Base-by-base conservation (phyloP, 1,140 invertebrate genomes). In the Piezodorus guildinii region DNA sequence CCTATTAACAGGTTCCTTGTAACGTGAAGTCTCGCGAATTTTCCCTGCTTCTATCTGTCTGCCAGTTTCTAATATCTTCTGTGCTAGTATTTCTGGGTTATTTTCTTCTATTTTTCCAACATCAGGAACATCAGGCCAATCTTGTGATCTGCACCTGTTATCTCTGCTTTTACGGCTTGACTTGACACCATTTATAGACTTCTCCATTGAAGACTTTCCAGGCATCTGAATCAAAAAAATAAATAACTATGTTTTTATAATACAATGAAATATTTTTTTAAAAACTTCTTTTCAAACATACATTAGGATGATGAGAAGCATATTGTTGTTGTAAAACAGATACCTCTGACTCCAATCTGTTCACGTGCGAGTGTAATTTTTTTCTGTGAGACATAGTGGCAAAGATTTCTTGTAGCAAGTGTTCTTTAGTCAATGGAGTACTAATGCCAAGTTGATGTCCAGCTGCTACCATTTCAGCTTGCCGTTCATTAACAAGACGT, bases 91-190 rank as follows among this genome's bases (percentile, higher is more conserved):
- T 74, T 93, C 90, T 0, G 90, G 91, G 78, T 93, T 92, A 70
- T 91, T 90, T 70, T 93, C 91, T 70, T 92, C 87, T 64, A 93
- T 94, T 74, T 91, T 92, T 3, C 85, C 89, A 34, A 92, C 83
- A 68, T 91, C 88, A 0, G 90, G 90, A 25, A 94, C 87, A 67
- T 91, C 88, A 0, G 90, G 90, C 90, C 90, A 93, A 70, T 93
- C 90, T 73, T 92, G 90, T 1, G 87, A 90, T 3, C 88, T 77
- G 3, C 85, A 84, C 2, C 88, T 79, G 63, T 84, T 81, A 62
- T 90, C 87, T 25, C 87, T 77, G 45, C 78, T 81, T 71, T 88
- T 88, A 1, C 86, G 77, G 21, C 58, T 65, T 8, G 64, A 58
- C 43, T 69, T 69, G 4, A 64, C 30, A 25, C 62, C 62, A 58